Conservation (phyloP, 2,888 invertebrate genomes). For the Rutpela maculata region DNA sequence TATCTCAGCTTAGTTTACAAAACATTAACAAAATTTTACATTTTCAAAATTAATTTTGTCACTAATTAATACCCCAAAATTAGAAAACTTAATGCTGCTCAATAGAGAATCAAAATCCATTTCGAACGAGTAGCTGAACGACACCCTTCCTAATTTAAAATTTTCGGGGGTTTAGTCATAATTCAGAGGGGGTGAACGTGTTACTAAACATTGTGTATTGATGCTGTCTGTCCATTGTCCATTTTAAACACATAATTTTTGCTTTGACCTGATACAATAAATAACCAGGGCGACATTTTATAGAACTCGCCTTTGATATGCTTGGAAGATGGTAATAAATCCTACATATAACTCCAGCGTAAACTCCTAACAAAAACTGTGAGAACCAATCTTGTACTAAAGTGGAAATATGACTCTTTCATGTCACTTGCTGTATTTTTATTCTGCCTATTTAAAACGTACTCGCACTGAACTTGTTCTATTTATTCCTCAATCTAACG, state of each 20-base stretch:
- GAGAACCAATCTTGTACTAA: neutral
- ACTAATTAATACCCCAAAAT: too few species aligned
- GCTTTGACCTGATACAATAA: neutral
- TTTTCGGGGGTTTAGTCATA: too few species aligned
- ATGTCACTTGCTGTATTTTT: neutral
- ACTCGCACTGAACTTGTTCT: neutral
- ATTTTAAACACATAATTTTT: neutral
- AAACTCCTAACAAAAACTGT: neutral
- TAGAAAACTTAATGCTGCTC: too few species aligned
- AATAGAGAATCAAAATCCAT: too few species aligned
- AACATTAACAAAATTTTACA: too few species aligned
- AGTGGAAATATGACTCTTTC: neutral
- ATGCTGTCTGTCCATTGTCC: too few species aligned
- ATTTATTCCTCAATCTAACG: neutral
- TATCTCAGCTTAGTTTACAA: too few species aligned
- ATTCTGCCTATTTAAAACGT: neutral
- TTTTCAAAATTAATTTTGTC: too few species aligned
- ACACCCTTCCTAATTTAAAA: too few species aligned
- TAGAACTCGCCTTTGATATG: neutral
- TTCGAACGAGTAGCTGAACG: too few species aligned
- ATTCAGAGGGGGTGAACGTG: too few species aligned
- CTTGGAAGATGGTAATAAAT: neutral
- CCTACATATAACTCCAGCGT: neutral
- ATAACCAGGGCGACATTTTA: neutral
- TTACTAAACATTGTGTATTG: neutral